phyloP scores from a whole-genome alignment of 2,113 vertebrate species.

The Apteryx owenii region DNA sequence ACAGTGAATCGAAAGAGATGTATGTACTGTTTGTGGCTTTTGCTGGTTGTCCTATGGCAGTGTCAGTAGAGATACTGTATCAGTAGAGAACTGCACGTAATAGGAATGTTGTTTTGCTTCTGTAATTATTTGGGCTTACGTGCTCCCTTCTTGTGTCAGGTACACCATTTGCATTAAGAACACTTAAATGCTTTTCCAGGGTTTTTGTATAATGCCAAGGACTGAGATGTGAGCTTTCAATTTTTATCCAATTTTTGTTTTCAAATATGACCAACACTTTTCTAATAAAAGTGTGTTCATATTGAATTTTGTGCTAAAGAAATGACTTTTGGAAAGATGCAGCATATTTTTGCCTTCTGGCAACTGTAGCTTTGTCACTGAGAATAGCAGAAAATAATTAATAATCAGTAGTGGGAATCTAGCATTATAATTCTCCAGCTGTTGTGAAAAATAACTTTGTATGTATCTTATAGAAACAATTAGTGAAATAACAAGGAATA shows the following conservation, averaged over 20 bases:
- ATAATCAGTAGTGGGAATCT: slow-evolving; percentile 29
- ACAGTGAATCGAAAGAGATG: not conserved
- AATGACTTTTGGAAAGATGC: slow-evolving; percentile 10
- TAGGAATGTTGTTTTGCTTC: not conserved
- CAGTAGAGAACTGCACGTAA: not conserved
- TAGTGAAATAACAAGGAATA: slow-evolving; percentile 13
- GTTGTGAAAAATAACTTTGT: slow-evolving; percentile 40
- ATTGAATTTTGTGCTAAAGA: not conserved
- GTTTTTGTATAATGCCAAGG: not conserved
- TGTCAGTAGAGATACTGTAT: not conserved
- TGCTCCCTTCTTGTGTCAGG: not conserved
- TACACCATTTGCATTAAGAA: not conserved
- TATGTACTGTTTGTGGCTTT: not conserved
- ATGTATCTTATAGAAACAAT: not conserved
- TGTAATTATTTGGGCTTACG: not conserved
- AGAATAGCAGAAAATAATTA: slow-evolving; percentile 63
- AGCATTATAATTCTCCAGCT: slow-evolving; percentile 56
- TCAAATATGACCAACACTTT: slow-evolving; percentile 13
- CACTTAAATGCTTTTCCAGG: not conserved
- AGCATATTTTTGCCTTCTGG: not conserved
- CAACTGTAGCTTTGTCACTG: slow-evolving; percentile 12
- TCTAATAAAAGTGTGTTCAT: not conserved
- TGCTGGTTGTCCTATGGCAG: not conserved
- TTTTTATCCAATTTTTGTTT: not conserved
- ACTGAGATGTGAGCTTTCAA: not conserved